Evolutionary conservation across 2,888 invertebrate species (phyloP).

Genomic region (Sclerodermus sp.): DNA sequence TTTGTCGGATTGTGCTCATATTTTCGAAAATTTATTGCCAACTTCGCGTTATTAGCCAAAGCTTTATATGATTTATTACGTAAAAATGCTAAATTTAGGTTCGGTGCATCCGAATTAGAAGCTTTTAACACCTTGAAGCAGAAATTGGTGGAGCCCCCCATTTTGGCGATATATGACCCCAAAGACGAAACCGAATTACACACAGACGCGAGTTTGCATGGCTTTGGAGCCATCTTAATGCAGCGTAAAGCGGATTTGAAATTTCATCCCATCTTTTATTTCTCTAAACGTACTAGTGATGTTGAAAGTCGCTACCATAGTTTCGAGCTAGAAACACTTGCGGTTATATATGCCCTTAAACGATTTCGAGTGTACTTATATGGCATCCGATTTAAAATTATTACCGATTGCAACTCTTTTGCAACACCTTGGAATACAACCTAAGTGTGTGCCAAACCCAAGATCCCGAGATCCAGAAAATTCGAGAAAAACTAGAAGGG

Average conservation of each 20-base stretch:
- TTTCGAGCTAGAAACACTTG: constrained; percentile 41
- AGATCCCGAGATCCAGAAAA: background rate
- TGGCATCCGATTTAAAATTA: too few relatives aligned
- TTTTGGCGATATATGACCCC: constrained; percentile 18
- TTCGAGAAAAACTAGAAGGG: background rate
- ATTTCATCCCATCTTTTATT: constrained; percentile 41
- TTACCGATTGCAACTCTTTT: too few relatives aligned
- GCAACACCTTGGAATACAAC: too few relatives aligned
- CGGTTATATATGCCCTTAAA: constrained; percentile 24
- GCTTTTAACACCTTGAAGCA: constrained; percentile 26
- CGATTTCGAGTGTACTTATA: constrained; percentile 25
- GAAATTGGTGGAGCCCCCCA: constrained; percentile 13
- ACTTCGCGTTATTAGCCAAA: constrained; percentile 29
- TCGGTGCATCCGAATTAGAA: constrained; percentile 23
- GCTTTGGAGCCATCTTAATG: constrained; percentile 34
- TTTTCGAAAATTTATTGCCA: constrained; percentile 33
- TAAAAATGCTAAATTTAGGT: constrained; percentile 28
- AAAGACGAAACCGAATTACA: constrained; percentile 42
- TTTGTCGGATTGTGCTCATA: constrained; percentile 34
- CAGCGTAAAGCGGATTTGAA: constrained; percentile 35
- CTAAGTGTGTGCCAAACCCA: background rate
- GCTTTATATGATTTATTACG: constrained; percentile 34
- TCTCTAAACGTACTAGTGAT: constrained; percentile 37
- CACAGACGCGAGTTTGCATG: constrained; percentile 39
- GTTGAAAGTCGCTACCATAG: constrained; percentile 38